Conservation (phyloP, 2,888 invertebrate species). For the Drosophila formosana region DNA sequence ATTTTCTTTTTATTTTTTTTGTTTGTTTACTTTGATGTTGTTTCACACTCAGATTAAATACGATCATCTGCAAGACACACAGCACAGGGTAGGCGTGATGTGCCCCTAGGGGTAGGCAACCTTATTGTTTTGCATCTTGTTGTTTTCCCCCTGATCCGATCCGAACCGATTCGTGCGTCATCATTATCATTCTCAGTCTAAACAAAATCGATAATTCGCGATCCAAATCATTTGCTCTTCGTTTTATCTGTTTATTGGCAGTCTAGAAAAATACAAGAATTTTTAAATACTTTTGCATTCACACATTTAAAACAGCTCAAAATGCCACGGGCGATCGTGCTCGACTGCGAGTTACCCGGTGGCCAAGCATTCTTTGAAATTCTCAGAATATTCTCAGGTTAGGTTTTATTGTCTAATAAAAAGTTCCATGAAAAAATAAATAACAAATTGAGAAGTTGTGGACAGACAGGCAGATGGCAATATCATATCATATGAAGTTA, state of each 20-base stretch:
- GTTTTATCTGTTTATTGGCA: conserved; percentile 27
- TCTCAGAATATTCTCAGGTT: neutral
- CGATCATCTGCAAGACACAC: conserved; percentile 81
- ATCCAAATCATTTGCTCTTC: conserved; percentile 28
- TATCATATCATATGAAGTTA: too few relatives aligned
- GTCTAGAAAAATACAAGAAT: conserved; percentile 26
- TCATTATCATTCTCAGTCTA: conserved; percentile 39
- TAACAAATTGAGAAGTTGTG: too few relatives aligned
- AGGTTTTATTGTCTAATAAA: too few relatives aligned
- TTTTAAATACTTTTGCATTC: conserved; percentile 54
- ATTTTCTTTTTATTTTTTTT: conserved; percentile 39
- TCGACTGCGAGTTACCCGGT: neutral
- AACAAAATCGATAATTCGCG: conserved; percentile 55
- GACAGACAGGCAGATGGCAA: too few relatives aligned
- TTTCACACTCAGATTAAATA: conserved; percentile 74
- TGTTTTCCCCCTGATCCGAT: conserved; percentile 1
- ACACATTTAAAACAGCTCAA: conserved; percentile 36
- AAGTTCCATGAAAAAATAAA: too few relatives aligned
- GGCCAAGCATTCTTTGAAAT: neutral
- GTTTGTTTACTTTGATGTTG: conserved; percentile 34
- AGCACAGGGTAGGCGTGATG: conserved; percentile 82
- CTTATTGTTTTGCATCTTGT: conserved; percentile 5
- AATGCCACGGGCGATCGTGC: neutral
- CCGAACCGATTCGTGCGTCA: conserved; percentile 55
- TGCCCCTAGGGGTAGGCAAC: conserved; percentile 65